Evolutionary conservation across 2,888 invertebrate genomes (phyloP), one percentile per base, ranked within the genome.

Genomic region (Troilus luridus): DNA sequence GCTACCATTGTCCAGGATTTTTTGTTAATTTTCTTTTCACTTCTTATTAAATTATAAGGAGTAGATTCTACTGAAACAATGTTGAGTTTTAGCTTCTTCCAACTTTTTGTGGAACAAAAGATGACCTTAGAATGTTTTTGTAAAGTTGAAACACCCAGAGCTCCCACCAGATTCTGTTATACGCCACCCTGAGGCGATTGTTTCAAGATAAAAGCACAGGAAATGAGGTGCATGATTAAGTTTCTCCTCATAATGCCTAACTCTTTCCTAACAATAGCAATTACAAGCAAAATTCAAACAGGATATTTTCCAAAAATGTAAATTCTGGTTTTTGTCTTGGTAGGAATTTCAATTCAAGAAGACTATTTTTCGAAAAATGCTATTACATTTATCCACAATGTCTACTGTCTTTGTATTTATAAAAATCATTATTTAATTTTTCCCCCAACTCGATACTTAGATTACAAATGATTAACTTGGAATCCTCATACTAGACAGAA

Each of bases 201-300:
- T 67, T 67, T 12, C 11, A 67, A 27, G 67, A 67, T 67, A 67
- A 67, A 67, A 67, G 67, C 14, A 24, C 24, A 67, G 67, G 67
- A 67, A 67, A 67, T 67, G 67, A 24, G 67, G 67, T 67, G 67
- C 67, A 67, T 27, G 67, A 67, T 67, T 67, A 67, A 24, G 67
- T 67, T 67, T 10, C 67, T 24, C 24, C 14, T 67, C 67, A 67
- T 67, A 67, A 67, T 67, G 14, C 24, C 67, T 67, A 67, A 67
- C 67, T 67, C 19, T 24, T 67, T 67, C 24, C 67, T 24, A 67
- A 67, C 67, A 67, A 67, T 67, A 67, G 67, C 67, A 24, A 67
- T 67, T 67, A 67, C 67, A 6, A 14, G 24, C 24, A 12, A 67
- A 24, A 14, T 0, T 14, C 67, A 67, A 67, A 67, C 67, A 67